Base-by-base conservation (phyloP, 2,888 invertebrate species). In the Spodoptera exigua region DNA sequence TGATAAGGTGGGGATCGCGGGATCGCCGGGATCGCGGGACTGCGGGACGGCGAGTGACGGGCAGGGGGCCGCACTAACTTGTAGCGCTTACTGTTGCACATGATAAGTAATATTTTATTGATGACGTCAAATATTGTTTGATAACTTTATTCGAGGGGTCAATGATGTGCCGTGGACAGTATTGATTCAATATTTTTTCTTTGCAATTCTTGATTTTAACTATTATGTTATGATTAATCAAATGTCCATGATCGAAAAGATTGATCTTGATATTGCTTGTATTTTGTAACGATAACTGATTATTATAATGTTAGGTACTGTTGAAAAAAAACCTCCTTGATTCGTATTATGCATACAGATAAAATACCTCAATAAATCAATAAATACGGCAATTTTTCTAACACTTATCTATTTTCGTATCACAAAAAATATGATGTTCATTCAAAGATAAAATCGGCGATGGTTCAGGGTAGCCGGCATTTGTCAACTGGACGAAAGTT, bases 1-100 rank as follows among this genome's bases (percentile, higher is more conserved):
- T 92, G 90, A 90, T 91, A 90, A 91, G 87, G 86, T 84, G 83
- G 85, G 88, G 86, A 80, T 82, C 82, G 80, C 70, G 71, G 83
- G 80, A 80, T 79, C 78, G 71, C 63, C 61, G 84, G 87, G 85
- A 80, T 83, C 81, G 81, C 74, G 72, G 83, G 79, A 78, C 78
- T 79, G 64, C 52, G 62, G 81, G 78, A 76, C 76, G 76, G 70
- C 52, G 63, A 45, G 27, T 73, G 70, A 73, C 53, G 62, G 61
- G 53, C 72, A 53, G 78, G 71, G 61, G 67, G 60, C 68, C 58
- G 43, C 51, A 71, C 51, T 64, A 63, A 75, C 75, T 71, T 64
- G 71, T 75, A 54, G 61, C 52, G 55, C 71, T 70, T 45, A 35
- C 43, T 72, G 61, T 51, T 43, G 47, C 69, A 61, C 61, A 77